Evolutionary conservation across 2,888 invertebrate species (phyloP).

Genomic region (Orthosia incerta): DNA sequence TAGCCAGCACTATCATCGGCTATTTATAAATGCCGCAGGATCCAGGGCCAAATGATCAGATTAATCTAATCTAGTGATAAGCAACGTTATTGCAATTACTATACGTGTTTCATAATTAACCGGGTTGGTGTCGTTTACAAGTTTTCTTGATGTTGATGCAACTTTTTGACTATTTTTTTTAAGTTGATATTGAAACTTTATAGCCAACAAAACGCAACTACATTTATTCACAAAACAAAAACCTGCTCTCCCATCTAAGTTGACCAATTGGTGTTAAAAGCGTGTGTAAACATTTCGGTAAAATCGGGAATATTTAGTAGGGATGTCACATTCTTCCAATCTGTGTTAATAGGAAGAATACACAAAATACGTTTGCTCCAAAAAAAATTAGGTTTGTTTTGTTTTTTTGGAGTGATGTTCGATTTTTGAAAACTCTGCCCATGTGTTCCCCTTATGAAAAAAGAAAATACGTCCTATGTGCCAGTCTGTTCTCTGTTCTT

Average conservation of each 20-base stretch:
- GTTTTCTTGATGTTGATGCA: conserved; percentile 20
- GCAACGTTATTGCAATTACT: conserved; percentile 63
- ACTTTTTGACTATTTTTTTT: neutral
- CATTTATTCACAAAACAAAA: neutral
- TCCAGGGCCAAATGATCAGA: conserved; percentile 48
- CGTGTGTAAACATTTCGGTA: neutral
- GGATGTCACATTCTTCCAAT: conserved; percentile 33
- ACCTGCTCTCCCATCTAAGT: neutral
- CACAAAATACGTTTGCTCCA: conserved; percentile 9
- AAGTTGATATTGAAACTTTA: neutral
- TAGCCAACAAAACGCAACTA: neutral
- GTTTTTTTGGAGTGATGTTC: neutral
- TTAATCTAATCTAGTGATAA: conserved; percentile 67
- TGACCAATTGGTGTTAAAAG: conserved; percentile 7
- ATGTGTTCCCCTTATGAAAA: neutral
- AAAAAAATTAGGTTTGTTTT: neutral
- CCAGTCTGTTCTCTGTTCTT: neutral
- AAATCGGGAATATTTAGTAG: conserved; percentile 2
- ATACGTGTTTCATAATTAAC: conserved; percentile 61
- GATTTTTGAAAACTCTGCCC: conserved; percentile 5
- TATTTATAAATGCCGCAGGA: conserved; percentile 48
- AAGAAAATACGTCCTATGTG: neutral
- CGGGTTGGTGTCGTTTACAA: conserved; percentile 28
- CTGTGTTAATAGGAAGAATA: conserved; percentile 22
- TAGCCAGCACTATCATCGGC: conserved; percentile 33